Conservation (phyloP, 2,113 vertebrate genomes). For the Malurus cyaneus region DNA sequence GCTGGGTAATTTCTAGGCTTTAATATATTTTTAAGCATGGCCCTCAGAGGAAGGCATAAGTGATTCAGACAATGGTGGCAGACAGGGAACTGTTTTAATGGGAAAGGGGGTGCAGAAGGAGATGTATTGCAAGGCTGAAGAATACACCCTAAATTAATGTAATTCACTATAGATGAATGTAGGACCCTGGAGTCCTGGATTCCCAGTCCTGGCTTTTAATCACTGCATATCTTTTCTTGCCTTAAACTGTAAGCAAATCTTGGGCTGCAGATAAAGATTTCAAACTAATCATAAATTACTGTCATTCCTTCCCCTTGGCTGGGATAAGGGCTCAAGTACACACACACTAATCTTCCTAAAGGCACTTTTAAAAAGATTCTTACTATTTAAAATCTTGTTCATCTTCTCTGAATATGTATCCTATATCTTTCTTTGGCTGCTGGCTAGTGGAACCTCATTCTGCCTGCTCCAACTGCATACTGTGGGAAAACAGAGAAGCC, state of each 20-base stretch:
- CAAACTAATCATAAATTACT: not conserved
- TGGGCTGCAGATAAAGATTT: conserved; percentile 12
- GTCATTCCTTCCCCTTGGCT: not conserved
- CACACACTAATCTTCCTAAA: not conserved
- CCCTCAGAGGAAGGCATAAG: not conserved
- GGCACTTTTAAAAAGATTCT: not conserved
- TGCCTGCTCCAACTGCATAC: not conserved
- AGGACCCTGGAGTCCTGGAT: not conserved
- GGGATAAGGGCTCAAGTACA: not conserved
- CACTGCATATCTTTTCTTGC: not conserved
- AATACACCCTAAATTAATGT: not conserved
- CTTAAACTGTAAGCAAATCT: not conserved
- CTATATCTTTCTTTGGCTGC: not conserved
- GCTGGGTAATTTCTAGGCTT: not conserved
- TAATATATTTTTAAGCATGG: not conserved
- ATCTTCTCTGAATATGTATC: not conserved
- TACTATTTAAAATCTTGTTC: not conserved
- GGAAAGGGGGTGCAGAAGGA: not conserved
- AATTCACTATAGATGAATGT: not conserved
- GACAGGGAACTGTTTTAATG: not conserved
- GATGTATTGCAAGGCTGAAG: not conserved
- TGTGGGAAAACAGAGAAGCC: not conserved
- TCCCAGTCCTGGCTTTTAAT: not conserved
- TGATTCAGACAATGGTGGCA: not conserved
- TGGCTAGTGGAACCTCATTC: not conserved